A percentile compares a stretch with the other conserved stretches of the same genome.
Evolutionary conservation across 2,888 invertebrate species (phyloP).

Genomic region (Cosmorhoe ocellata): DNA sequence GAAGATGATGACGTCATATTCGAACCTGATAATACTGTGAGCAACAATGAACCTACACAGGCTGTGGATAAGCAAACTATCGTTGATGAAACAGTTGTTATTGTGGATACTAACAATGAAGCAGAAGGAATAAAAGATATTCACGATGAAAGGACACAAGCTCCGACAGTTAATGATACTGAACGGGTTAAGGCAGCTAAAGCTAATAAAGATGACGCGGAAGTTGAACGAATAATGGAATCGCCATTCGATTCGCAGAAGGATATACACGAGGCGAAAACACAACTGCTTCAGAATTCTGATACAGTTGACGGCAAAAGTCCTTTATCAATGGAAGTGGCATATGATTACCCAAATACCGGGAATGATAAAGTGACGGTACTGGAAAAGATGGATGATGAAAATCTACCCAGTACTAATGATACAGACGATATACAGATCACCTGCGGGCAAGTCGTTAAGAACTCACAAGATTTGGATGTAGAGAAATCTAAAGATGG

Average conservation of each 20-base stretch:
- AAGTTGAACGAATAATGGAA: conserved; percentile 14
- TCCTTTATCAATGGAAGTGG: conserved; percentile 58
- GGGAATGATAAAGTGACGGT: conserved; percentile 46
- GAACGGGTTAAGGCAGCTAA: neutral
- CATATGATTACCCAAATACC: conserved; percentile 56
- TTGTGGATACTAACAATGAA: neutral
- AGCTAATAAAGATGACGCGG: conserved; percentile 8
- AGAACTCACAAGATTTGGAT: conserved; percentile 51
- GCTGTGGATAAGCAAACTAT: no score
- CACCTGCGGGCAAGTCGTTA: conserved; percentile 63
- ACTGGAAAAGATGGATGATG: conserved; percentile 62
- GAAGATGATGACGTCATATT: neutral
- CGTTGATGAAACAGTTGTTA: neutral
- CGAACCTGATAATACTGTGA: neutral
- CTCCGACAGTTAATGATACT: neutral
- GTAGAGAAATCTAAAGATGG: conserved; percentile 32
- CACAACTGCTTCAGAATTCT: conserved; percentile 52
- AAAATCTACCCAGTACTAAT: conserved; percentile 64
- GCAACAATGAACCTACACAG: conserved; percentile 1
- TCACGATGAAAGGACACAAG: conserved; percentile 14
- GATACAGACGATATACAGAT: conserved; percentile 72
- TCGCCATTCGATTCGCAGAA: neutral
- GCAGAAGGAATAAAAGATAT: conserved; percentile 5
- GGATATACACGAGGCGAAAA: conserved; percentile 51
- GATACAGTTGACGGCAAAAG: conserved; percentile 52